These are phyloP conservation scores for Strix uralensis DNA, from an alignment of 2,113 vertebrate genomes.

Conservation along the genomic window DNA sequence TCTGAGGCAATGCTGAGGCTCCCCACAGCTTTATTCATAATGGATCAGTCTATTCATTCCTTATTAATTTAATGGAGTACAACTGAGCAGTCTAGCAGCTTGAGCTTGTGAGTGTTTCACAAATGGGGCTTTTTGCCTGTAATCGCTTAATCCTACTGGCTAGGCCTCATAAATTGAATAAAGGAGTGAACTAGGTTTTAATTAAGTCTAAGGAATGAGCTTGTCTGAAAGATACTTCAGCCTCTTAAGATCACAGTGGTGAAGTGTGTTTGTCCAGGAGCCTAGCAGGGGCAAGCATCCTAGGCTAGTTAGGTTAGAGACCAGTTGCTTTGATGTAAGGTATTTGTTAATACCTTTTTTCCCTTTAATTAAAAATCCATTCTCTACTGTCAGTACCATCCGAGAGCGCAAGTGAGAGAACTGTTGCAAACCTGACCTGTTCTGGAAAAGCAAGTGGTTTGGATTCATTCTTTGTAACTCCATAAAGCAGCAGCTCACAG, in stretches of 20 bases:
- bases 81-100: constrained; percentile 83
- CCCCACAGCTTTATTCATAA: constrained; percentile 87
- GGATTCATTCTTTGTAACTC: background rate
- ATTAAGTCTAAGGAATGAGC: constrained; percentile 90
- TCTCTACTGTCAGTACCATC: constrained; percentile 32
- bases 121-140: constrained; percentile 90
- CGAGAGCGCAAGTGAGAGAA: background rate
- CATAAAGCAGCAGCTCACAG: background rate
- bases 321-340: constrained; percentile 67
- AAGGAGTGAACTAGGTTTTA: constrained; percentile 91
- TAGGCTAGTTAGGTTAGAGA: constrained; percentile 38
- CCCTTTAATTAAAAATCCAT: constrained; percentile 68
- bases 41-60: constrained; percentile 87
- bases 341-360: constrained; percentile 35
- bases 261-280: constrained; percentile 73
- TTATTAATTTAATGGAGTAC: constrained; percentile 93
- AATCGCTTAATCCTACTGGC: constrained; percentile 98
- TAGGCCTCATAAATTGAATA: constrained; percentile 90
- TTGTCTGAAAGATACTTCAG: constrained; percentile 77
- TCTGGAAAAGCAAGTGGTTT: background rate
- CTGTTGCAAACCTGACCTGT: background rate
- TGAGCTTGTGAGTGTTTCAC: constrained; percentile 91
- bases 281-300: constrained; percentile 46
- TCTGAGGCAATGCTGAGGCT: constrained; percentile 75
- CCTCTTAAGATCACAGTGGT: constrained; percentile 71